Evolutionary conservation across 2,797 vertebrate species (phyloP).

Genomic region (Thamnophis elegans): DNA sequence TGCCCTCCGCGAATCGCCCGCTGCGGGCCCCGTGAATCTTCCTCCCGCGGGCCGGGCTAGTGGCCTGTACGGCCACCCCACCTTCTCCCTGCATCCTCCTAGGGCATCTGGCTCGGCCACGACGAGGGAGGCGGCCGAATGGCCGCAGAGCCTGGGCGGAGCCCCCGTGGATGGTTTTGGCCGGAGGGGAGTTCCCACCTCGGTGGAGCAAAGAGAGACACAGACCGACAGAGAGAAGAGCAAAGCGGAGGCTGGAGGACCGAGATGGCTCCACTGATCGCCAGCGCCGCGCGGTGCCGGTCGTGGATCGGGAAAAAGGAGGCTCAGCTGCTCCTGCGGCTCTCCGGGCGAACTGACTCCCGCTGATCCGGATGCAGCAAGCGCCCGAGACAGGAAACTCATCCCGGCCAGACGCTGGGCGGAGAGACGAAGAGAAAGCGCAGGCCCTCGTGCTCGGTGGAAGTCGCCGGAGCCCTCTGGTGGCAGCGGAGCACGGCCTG

Average conservation of each 20-base stretch:
- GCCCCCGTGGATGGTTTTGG: not conserved
- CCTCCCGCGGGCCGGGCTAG: not conserved
- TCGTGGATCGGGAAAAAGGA: not conserved
- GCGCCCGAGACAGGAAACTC: conserved; percentile 30
- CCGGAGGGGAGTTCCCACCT: conserved; percentile 1
- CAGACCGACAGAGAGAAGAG: not conserved
- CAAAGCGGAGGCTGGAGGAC: not conserved
- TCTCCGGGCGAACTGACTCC: not conserved
- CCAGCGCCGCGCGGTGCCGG: not conserved
- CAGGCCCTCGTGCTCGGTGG: not conserved
- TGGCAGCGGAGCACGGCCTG: not conserved
- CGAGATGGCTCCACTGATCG: not conserved
- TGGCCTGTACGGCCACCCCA: not conserved
- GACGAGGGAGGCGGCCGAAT: not conserved
- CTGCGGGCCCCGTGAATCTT: not conserved
- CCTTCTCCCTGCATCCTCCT: not conserved
- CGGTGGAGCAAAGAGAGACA: not conserved
- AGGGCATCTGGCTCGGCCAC: not conserved
- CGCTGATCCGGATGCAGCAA: conserved; percentile 26
- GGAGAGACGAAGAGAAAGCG: not conserved
- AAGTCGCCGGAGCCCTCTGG: conserved; percentile 22
- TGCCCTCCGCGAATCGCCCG: not conserved
- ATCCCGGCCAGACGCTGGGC: not conserved
- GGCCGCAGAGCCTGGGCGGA: not conserved
- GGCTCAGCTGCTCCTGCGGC: not conserved